These are phyloP conservation scores for Champsocephalus esox DNA, from an alignment of 2,797 vertebrate genomes.

Conservation along the genomic window DNA sequence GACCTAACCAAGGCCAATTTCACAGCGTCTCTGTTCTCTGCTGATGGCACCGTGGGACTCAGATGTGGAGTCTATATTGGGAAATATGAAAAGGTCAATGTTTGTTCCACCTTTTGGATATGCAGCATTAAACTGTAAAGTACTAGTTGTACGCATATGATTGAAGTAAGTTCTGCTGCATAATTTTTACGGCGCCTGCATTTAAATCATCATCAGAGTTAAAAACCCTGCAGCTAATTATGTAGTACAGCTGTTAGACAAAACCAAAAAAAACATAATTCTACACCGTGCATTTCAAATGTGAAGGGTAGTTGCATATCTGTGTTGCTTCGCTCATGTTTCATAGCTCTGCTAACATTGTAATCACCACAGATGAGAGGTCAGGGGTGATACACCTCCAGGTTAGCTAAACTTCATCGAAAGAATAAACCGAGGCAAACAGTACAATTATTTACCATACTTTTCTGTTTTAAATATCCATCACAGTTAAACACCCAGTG, in stretches of 20 bases:
- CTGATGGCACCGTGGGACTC: constrained; percentile 12
- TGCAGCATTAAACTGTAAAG: constrained; percentile 16
- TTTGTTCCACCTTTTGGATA: constrained; percentile 27
- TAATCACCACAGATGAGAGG: neutral
- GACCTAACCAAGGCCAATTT: constrained; percentile 29
- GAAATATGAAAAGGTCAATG: constrained; percentile 29
- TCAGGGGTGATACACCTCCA: neutral
- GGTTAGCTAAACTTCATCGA: neutral
- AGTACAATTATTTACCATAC: neutral
- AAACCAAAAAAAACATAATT: neutral
- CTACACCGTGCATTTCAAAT: neutral
- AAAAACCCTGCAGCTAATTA: neutral
- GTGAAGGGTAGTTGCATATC: neutral
- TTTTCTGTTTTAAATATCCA: neutral
- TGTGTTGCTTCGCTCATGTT: neutral
- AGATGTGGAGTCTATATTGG: neutral
- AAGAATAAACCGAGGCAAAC: neutral
- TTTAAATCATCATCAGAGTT: neutral
- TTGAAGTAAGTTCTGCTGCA: constrained; percentile 8
- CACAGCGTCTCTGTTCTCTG: constrained; percentile 33
- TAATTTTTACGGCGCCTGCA: constrained; percentile 3
- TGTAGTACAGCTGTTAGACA: neutral
- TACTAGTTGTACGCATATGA: constrained; percentile 17
- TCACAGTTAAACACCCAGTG: neutral
- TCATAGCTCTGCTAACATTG: neutral